Evolutionary conservation across 2,888 invertebrate species (phyloP).

Genomic region (Ochlodes sylvanus): DNA sequence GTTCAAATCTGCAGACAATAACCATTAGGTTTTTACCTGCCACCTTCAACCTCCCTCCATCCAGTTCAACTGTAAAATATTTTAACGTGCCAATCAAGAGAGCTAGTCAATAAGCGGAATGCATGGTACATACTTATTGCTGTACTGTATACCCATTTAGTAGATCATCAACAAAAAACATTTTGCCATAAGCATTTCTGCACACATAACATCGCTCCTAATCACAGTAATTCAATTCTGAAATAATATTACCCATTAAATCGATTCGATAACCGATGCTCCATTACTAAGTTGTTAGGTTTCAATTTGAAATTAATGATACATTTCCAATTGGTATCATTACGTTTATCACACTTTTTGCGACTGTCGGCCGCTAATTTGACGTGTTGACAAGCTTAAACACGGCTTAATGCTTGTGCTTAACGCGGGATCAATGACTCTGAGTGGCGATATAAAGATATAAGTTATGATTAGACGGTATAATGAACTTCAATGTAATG

Average conservation of each 20-base stretch:
- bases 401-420: conserved; percentile 22
- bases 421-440: conserved; percentile 31
- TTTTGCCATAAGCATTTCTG: conserved; percentile 11
- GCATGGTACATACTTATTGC: too few species aligned
- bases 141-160: too few species aligned
- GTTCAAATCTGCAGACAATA: too few species aligned
- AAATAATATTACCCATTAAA: conserved; percentile 26
- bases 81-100: too few species aligned
- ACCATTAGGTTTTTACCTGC: too few species aligned
- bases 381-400: conserved; percentile 38
- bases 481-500: conserved; percentile 61
- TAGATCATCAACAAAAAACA: not conserved
- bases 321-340: conserved; percentile 28
- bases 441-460: conserved; percentile 27
- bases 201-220: conserved; percentile 1
- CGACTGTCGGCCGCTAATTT: conserved; percentile 27
- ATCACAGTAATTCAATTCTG: conserved; percentile 15
- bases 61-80: too few species aligned
- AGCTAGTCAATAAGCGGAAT: too few species aligned
- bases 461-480: conserved; percentile 42
- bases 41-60: too few species aligned
- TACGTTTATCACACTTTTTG: conserved; percentile 37
- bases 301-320: conserved; percentile 37
- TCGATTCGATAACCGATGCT: conserved; percentile 27
- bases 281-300: conserved; percentile 25